Evolutionary conservation across 2,113 vertebrate species (phyloP), one percentile per base, ranked within the genome.

Genomic region (Osmerus mordax): DNA sequence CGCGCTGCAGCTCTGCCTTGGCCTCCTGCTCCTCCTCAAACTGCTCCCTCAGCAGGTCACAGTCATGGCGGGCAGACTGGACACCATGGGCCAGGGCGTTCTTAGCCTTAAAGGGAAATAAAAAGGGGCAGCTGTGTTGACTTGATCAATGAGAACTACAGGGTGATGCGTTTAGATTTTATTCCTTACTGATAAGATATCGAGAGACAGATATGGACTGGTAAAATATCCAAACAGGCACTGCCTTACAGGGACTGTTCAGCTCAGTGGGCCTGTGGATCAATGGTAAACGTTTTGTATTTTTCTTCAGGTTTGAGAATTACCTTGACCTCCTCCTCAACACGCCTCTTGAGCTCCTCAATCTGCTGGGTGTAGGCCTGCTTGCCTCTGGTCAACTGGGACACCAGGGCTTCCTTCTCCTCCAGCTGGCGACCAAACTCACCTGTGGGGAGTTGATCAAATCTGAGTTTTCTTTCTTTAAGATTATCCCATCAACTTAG

Each of bases 351-450:
- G 21, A 83, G 76, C 56, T 78, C 71, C 53, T 82, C 76, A 60
- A 78, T 68, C 72, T 71, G 70, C 64, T 78, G 76, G 62, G 76
- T 83, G 59, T 71, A 68, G 7, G 79, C 72, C 53, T 77, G 70
- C 23, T 73, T 82, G 16, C 65, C 65, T 71, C 73, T 78, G 54
- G 77, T 75, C 81, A 71, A 78, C 90, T 86, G 91, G 82, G 81
- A 78, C 68, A 80, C 75, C 52, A 92, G 77, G 62, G 86, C 83
- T 19, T 93, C 91, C 53, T 93, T 93, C 78, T 94, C 93, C 85
- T 92, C 91, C 0, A 93, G 81, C 29, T 89, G 90, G 67, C 87
- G 91, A 25, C 58, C 1, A 78, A 91, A 86, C 63, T 93, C 88
- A 70, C 86, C 89, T 91, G 77, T 3, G 18, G 18, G 7, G 11